These are phyloP conservation scores for Xerus rutilus DNA, from an alignment of 2,797 vertebrate species.

Conservation along the genomic window DNA sequence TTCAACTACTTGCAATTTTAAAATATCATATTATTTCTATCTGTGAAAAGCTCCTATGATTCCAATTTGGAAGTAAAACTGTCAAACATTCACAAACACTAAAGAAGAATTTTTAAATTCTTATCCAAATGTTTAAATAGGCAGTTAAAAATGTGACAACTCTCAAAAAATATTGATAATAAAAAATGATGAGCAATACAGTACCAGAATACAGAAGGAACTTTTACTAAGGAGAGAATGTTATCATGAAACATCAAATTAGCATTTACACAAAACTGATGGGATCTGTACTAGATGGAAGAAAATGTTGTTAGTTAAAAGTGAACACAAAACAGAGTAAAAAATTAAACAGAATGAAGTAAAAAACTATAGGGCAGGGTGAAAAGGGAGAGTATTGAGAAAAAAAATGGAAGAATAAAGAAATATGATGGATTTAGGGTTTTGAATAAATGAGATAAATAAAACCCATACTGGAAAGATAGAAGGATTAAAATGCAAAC, in stretches of 20 bases:
- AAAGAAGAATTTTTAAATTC: neutral
- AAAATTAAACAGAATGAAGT: neutral
- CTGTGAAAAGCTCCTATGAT: neutral
- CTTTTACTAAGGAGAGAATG: neutral
- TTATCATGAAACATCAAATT: constrained; percentile 17
- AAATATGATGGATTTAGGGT: too few species aligned
- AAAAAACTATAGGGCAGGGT: neutral
- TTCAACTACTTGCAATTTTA: neutral
- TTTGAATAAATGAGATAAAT: neutral
- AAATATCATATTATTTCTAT: neutral
- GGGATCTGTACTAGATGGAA: neutral
- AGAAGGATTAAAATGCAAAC: neutral
- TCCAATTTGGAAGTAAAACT: constrained; percentile 21
- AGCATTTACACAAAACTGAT: neutral
- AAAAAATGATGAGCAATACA: neutral
- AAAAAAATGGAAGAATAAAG: neutral
- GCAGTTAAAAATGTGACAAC: neutral
- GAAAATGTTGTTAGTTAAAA: neutral
- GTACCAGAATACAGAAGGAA: neutral
- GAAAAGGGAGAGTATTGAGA: neutral
- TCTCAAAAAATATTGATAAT: constrained; percentile 39
- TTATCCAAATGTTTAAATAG: constrained; percentile 47
- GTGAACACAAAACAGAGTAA: neutral
- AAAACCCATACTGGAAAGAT: neutral
- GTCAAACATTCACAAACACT: neutral